Evolutionary conservation across 2,888 invertebrate species (phyloP), one percentile per base, ranked within the genome.

Genomic region (Acanthosepion lycidas): DNA sequence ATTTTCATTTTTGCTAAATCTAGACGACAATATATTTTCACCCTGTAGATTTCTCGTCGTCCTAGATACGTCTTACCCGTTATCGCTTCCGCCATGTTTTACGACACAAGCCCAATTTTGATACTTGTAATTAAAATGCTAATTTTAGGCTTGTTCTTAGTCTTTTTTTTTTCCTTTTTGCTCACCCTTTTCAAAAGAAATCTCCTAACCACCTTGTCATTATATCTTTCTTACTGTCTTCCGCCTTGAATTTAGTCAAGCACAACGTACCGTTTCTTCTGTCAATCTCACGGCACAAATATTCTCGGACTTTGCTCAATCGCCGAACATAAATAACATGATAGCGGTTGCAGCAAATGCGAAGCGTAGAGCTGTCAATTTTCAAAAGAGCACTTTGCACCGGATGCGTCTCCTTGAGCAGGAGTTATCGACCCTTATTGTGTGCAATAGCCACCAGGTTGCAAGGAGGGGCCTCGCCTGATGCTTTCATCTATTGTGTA

Each of bases 341-440:
- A 33, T 78, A 12, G n/a, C n/a, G 9, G n/a, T n/a, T n/a, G n/a
- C 78, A 78, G n/a, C 78, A 33, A 78, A 78, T 12, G n/a, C n/a
- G 15, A 33, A 12, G n/a, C 12, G n/a, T 33, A 15, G n/a, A n/a
- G n/a, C n/a, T 78, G 78, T 78, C 78, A 15, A 78, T 78, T n/a
- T n/a, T 15, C n/a, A 78, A 78, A 33, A 59, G 59, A 59, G 59
- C 23, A 59, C 59, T 59, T 59, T 59, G 59, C 20, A 6, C 59
- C 78, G 78, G n/a, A 9, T 78, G n/a, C 78, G 33, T 78, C 78
- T 78, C 78, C 78, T 78, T 78, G 59, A 78, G 78, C n/a, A n/a
- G 78, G 78, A 78, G 78, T 78, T 78, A 78, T 78, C 78, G 78
- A 78, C 78, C 78, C 78, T 78, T 78, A 78, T 78, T 78, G 78